Evolutionary conservation across 1,140 invertebrate genomes (phyloP), one percentile per base, ranked within the genome.

Genomic region (Drosophila bocqueti): DNA sequence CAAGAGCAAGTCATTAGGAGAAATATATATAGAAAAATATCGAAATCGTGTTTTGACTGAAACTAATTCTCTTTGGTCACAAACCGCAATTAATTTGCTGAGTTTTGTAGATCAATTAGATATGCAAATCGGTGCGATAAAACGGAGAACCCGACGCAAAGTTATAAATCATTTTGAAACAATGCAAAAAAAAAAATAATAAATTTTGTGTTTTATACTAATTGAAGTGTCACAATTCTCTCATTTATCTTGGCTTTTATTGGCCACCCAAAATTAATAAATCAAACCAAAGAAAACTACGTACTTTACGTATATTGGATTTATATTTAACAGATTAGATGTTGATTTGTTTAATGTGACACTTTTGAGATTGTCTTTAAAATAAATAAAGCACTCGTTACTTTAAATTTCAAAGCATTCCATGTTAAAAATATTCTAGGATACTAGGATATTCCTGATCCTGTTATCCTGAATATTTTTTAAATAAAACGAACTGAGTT

Each of bases 91-190:
- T 77, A 77, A 54, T 57, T 69, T 45, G 11, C 46, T 31, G 36
- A 68, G 34, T 78, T 77, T 77, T 78, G 65, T 67, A 69, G 75
- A 78, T 62, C 75, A 77, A 77, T 78, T 78, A 78, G 64, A 58
- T 77, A 77, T 77, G 75, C 75, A 77, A 77, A 77, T 75, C 21
- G 21, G 46, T 42, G 58, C 43, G 64, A 47, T 71, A 71, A 57
- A 71, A 40, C 15, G 38, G 36, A 57, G 54, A 68, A 40, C 66
- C 67, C 21, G 18, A 18, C 11, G 0, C 26, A 55, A 21, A 40
- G 24, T 38, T 40, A 71, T 67, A 54, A 68, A 71, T 71, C 63
- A 71, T 55, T 34, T 38, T n/a, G 47, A 54, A 29, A 45, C 67
- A 15, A 54, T n/a, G 31, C n/a, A 15, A 31, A 54, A 38, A 54